Percentiles rank a stretch among this genome's conserved stretches.
Evolutionary conservation across 2,888 invertebrate genomes (phyloP).

Genomic region (Nemapogon koenigi): DNA sequence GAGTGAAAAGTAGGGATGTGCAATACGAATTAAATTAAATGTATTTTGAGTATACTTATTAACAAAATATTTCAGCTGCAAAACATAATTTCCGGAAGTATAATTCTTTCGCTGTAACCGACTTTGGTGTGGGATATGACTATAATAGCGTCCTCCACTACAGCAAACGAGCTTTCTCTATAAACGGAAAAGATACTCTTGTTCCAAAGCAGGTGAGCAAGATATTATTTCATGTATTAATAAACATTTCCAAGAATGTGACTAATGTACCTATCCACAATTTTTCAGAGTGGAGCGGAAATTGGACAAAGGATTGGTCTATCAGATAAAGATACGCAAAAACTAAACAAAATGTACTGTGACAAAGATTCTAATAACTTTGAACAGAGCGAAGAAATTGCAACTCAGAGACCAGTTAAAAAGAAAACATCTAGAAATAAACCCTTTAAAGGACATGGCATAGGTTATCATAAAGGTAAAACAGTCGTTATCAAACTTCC

Average conservation of each 20-base stretch:
- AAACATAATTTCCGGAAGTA: slow-evolving; percentile 70
- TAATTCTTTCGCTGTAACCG: slow-evolving; percentile 66
- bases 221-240: not conserved
- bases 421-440: slow-evolving; percentile 39
- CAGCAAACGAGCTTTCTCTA: slow-evolving; percentile 72
- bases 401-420: slow-evolving; percentile 21
- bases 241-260: not conserved
- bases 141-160: slow-evolving; percentile 80
- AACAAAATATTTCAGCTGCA: slow-evolving; percentile 38
- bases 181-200: slow-evolving; percentile 71
- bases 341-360: slow-evolving; percentile 67
- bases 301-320: slow-evolving; percentile 66
- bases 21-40: too few species aligned
- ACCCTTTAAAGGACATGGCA: slow-evolving; percentile 51
- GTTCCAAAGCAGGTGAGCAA: slow-evolving; percentile 57
- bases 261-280: not conserved
- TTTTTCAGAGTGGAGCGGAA: slow-evolving; percentile 39
- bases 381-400: slow-evolving; percentile 24
- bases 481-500: slow-evolving; percentile 52
- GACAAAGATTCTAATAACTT: slow-evolving; percentile 34
- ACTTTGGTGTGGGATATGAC: slow-evolving; percentile 74
- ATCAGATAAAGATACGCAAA: slow-evolving; percentile 62
- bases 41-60: too few species aligned
- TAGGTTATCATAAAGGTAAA: slow-evolving; percentile 60
- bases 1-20: too few species aligned